Evolutionary conservation across 2,113 vertebrate species (phyloP).

Genomic region (Misgurnus anguillicaudatus): DNA sequence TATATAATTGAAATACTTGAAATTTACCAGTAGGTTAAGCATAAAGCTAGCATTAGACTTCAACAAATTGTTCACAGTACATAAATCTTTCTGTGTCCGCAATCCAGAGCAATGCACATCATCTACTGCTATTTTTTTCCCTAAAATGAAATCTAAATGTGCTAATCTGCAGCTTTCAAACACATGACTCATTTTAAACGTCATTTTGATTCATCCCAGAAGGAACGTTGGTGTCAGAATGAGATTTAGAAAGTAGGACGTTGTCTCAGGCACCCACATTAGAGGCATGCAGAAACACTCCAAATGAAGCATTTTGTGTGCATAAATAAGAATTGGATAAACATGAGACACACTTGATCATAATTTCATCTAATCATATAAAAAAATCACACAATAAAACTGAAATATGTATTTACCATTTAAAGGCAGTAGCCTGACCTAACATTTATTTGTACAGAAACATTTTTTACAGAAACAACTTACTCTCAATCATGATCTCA

Average conservation of each 20-base stretch:
- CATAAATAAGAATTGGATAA: not conserved
- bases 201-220: slow-evolving; percentile 33
- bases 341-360: not conserved
- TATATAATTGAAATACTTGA: too few species aligned
- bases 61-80: too few species aligned
- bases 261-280: not conserved
- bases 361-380: not conserved
- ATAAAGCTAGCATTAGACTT: too few species aligned
- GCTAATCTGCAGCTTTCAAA: not conserved
- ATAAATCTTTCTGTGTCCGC: not conserved
- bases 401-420: not conserved
- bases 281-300: not conserved
- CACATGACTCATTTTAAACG: slow-evolving; percentile 19
- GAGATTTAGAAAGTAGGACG: slow-evolving; percentile 50
- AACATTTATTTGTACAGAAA: not conserved
- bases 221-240: slow-evolving; percentile 23
- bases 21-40: too few species aligned
- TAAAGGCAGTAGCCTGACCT: slow-evolving; percentile 11
- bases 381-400: not conserved
- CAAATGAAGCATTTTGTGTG: not conserved
- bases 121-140: not conserved
- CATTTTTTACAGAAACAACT: too few species aligned
- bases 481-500: not conserved
- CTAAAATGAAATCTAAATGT: not conserved
- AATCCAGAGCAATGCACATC: too few species aligned